These are phyloP conservation scores for Phylloscopus collybita DNA, from an alignment of 2,797 vertebrate species.

Conservation along the genomic window DNA sequence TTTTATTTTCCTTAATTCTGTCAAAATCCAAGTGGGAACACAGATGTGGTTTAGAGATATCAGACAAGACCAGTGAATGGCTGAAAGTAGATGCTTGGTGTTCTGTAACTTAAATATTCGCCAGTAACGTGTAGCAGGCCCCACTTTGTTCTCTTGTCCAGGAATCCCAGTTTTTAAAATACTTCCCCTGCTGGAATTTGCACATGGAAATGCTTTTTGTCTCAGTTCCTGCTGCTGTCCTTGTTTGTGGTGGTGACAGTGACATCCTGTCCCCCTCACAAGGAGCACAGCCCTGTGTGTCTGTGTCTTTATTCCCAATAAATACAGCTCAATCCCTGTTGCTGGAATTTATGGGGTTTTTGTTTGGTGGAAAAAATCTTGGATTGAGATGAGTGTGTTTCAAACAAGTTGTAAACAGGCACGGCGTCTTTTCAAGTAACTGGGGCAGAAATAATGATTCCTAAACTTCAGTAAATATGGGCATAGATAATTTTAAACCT, in stretches of 20 bases:
- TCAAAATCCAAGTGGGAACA: neutral
- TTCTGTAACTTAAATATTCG: neutral
- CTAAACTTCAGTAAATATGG: neutral
- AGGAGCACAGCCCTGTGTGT: neutral
- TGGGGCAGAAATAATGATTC: slow-evolving; percentile 39
- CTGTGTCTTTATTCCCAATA: neutral
- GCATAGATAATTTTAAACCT: neutral
- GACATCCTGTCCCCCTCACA: neutral
- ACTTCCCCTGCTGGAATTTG: neutral
- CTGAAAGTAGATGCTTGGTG: neutral
- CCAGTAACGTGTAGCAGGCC: neutral
- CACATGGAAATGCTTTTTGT: neutral
- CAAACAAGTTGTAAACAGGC: neutral
- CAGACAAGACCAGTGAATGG: neutral
- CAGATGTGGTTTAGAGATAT: neutral
- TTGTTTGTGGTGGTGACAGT: neutral
- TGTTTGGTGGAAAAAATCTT: neutral
- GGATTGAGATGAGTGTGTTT: slow-evolving; percentile 30
- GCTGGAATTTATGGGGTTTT: neutral
- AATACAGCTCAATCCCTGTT: neutral
- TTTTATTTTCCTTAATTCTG: neutral
- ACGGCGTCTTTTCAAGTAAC: neutral
- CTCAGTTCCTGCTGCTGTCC: neutral
- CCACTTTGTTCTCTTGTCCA: neutral
- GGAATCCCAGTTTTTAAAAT: neutral